These are phyloP conservation scores for Kryptolebias marmoratus DNA, from an alignment of 2,113 vertebrate genomes.

Conservation along the genomic window DNA sequence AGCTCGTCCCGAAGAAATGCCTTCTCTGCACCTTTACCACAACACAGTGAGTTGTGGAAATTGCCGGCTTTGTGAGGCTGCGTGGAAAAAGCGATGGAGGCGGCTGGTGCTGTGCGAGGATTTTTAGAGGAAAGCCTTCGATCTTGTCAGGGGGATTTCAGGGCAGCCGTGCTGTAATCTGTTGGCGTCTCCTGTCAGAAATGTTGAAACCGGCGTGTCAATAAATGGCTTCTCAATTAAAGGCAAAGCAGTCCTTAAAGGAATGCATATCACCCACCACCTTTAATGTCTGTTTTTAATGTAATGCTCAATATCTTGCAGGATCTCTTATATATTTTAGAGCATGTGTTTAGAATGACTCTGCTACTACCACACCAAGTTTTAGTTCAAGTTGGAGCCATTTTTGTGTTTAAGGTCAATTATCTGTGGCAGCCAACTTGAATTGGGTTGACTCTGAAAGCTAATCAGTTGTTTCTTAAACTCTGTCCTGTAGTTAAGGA, in stretches of 20 bases:
- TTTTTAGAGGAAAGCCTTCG: background rate
- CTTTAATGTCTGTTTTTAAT: conserved; percentile 5
- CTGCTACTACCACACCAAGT: no score
- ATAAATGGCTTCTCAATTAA: background rate
- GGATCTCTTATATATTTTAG: no score
- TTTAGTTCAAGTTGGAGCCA: no score
- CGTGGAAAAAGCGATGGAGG: background rate
- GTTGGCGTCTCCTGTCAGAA: background rate
- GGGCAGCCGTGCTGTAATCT: background rate
- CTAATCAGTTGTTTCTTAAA: no score
- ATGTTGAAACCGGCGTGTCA: background rate
- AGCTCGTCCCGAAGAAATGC: background rate
- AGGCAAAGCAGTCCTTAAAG: background rate
- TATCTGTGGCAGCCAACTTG: no score
- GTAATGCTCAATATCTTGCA: background rate
- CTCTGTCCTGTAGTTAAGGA: no score
- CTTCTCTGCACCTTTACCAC: background rate
- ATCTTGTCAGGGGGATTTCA: background rate
- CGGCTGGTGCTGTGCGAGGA: background rate
- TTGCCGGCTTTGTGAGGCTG: background rate
- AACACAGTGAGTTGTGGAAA: background rate
- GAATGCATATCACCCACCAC: no score
- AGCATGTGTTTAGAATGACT: no score
- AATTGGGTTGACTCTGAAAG: no score
- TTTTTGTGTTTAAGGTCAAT: no score